phyloP scores from a whole-genome alignment of 23 tunicate species.

The Halocynthia roretzi region DNA sequence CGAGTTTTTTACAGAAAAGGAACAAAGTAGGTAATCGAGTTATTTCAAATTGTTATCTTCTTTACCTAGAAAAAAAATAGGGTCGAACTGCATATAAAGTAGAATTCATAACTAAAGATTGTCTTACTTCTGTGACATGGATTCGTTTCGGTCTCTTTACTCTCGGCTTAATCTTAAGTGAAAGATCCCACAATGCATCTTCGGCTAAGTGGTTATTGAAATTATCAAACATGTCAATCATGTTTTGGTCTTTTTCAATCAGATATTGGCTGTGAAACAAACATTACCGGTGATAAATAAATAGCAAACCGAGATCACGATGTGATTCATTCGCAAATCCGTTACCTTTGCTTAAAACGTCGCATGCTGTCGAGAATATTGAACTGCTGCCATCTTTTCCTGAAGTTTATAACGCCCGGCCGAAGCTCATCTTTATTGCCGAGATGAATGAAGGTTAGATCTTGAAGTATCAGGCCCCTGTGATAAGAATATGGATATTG shows the following conservation, averaged over 20 bases:
- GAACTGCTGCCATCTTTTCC: constrained; percentile 94
- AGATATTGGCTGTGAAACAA: constrained; percentile 52
- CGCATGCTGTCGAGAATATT: constrained; percentile 82
- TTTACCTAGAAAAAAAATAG: no score
- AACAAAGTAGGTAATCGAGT: no score
- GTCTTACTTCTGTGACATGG: not conserved
- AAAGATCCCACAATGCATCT: constrained; percentile 83
- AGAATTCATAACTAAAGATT: no score
- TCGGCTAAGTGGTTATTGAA: constrained; percentile 63
- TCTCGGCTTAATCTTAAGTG: constrained; percentile 84
- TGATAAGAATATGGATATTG: not conserved
- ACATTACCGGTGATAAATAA: no score
- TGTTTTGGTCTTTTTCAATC: constrained; percentile 61
- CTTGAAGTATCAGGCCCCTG: constrained; percentile 90
- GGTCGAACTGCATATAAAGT: no score
- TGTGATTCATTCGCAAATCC: not conserved
- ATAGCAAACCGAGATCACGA: no score
- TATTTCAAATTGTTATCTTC: no score
- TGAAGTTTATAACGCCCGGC: constrained; percentile 80
- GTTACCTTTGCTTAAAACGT: constrained; percentile 80
- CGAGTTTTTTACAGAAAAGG: no score
- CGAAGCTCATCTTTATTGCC: constrained; percentile 89
- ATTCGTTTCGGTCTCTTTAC: constrained; percentile 40
- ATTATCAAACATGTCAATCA: constrained; percentile 45
- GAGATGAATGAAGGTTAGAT: constrained; percentile 87